Conservation (phyloP, 1,140 invertebrate species). For the Lasioglossum baleicum region DNA sequence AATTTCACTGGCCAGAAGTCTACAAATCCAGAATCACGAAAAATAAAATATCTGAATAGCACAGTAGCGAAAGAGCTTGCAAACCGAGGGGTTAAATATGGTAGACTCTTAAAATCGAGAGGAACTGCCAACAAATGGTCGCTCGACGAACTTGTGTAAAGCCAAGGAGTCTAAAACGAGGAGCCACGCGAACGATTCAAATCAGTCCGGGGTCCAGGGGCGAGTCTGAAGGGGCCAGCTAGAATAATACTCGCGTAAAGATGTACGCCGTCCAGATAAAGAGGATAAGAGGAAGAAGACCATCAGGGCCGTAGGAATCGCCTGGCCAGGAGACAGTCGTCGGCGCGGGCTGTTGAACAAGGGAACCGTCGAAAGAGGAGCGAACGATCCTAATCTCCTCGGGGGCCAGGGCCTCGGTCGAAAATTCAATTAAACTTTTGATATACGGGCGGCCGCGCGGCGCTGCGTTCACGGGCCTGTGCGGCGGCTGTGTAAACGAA, state of each 20-base stretch:
- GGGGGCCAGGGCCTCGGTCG: slow-evolving; percentile 65
- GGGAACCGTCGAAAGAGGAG: slow-evolving; percentile 24
- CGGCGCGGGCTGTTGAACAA: neutral
- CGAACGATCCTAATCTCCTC: slow-evolving; percentile 76
- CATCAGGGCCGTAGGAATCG: slow-evolving; percentile 1
- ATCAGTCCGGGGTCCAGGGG: neutral
- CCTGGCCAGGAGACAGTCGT: neutral
- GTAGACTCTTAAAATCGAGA: too few relatives aligned
- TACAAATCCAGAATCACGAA: too few relatives aligned
- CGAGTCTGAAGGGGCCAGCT: slow-evolving; percentile 45
- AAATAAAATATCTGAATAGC: too few relatives aligned
- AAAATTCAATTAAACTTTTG: slow-evolving; percentile 81
- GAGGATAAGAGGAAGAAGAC: slow-evolving; percentile 12
- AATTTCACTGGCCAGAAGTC: too few relatives aligned
- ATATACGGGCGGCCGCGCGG: slow-evolving; percentile 75
- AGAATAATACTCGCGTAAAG: slow-evolving; percentile 59
- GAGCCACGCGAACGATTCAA: neutral
- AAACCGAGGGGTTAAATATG: too few relatives aligned
- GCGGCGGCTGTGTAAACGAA: slow-evolving; percentile 80
- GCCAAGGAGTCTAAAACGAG: neutral
- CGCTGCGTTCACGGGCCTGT: neutral
- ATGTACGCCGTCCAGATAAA: slow-evolving; percentile 46
- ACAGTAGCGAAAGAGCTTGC: too few relatives aligned
- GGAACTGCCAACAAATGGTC: neutral
- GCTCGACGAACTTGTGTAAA: neutral